Percentiles rank a stretch among this genome's conserved stretches.
These are phyloP conservation scores for Melieria picta DNA, from an alignment of 2,888 invertebrate genomes.

Conservation along the genomic window DNA sequence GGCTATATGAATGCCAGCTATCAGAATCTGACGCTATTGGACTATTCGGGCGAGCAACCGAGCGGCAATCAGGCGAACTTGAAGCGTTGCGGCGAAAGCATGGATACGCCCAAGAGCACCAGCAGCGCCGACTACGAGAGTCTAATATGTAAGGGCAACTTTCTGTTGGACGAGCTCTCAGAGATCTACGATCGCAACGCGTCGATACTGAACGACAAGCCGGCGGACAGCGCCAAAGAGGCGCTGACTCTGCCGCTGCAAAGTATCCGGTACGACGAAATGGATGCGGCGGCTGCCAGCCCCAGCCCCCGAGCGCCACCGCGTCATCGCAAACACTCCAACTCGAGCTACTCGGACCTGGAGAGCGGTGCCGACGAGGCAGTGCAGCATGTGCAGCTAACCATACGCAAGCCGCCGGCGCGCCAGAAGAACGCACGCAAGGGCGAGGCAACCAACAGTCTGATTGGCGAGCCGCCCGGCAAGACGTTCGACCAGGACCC, in stretches of 20 bases:
- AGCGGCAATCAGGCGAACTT: constrained; percentile 38
- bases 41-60: constrained; percentile 67
- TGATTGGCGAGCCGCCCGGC: constrained; percentile 18
- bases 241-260: neutral
- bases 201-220: constrained; percentile 69
- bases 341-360: constrained; percentile 39
- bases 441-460: constrained; percentile 32
- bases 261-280: neutral
- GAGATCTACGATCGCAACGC: constrained; percentile 70
- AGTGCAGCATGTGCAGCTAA: constrained; percentile 58
- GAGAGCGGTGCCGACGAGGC: constrained; percentile 37
- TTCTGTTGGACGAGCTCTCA: constrained; percentile 66
- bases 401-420: constrained; percentile 55
- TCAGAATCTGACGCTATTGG: constrained; percentile 72
- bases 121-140: constrained; percentile 52
- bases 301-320: constrained; percentile 44
- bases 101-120: constrained; percentile 44
- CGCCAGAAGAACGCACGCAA: constrained; percentile 46
- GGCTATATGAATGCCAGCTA: constrained; percentile 71
- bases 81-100: constrained; percentile 43
- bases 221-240: constrained; percentile 39
- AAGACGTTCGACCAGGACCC: constrained; percentile 66
- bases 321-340: constrained; percentile 40
- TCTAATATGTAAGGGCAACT: constrained; percentile 58
- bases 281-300: neutral